A percentile compares a stretch with the other conserved stretches of the same genome.
phyloP scores from a whole-genome alignment of 1,140 invertebrate genomes.

The Kradibia gibbosae region DNA sequence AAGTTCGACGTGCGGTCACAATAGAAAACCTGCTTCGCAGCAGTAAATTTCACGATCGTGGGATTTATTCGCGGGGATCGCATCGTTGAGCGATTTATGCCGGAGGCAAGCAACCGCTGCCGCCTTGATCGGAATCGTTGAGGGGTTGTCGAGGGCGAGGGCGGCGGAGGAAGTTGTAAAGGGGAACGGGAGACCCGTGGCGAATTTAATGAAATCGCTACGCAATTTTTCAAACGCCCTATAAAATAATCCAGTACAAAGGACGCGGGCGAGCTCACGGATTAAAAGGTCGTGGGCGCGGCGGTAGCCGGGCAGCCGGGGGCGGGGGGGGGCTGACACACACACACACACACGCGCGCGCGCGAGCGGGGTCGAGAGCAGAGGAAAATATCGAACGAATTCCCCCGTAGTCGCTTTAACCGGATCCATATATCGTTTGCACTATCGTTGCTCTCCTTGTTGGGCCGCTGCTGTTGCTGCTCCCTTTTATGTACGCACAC shows the following conservation, averaged over 20 bases:
- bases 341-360: too few species aligned
- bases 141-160: not conserved
- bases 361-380: conserved; percentile 54
- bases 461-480: not conserved
- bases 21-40: conserved; percentile 60
- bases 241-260: conserved; percentile 34
- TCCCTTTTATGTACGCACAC: not conserved
- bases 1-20: conserved; percentile 57
- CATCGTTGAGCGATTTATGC: conserved; percentile 37
- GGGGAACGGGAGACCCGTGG: conserved; percentile 45
- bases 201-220: conserved; percentile 63
- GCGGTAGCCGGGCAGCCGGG: too few species aligned
- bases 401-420: not conserved
- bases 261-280: conserved; percentile 7
- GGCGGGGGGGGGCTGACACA: too few species aligned
- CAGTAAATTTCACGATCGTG: conserved; percentile 62
- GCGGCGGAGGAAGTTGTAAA: not conserved
- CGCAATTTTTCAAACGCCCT: conserved; percentile 57
- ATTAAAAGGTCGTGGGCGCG: conserved; percentile 49
- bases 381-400: conserved; percentile 51
- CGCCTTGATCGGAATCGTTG: not conserved
- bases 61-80: conserved; percentile 57
- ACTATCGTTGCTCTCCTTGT: not conserved
- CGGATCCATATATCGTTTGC: not conserved
- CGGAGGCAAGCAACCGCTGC: not conserved